Conservation (phyloP, 2,113 vertebrate species). For the Taxidea taxus region DNA sequence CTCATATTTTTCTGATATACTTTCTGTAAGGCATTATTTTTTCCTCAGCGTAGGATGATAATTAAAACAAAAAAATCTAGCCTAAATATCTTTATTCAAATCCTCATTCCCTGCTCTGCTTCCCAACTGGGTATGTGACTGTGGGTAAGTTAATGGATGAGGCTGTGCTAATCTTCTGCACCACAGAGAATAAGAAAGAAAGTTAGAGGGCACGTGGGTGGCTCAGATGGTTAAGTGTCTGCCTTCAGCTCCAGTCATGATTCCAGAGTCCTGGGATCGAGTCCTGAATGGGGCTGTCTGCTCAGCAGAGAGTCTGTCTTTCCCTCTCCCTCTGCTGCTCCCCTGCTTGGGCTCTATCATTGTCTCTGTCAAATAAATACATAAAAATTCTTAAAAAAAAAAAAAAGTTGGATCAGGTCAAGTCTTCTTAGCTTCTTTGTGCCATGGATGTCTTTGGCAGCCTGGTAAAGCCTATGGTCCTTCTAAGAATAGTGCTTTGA, state of each 20-base stretch:
- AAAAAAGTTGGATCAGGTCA: background rate
- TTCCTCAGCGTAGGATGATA: background rate
- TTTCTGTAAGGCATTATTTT: background rate
- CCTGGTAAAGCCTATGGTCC: background rate
- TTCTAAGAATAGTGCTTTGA: constrained; percentile 22
- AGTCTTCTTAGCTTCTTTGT: background rate
- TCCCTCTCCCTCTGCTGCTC: too few species aligned
- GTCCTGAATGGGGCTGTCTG: too few species aligned
- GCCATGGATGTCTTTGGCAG: background rate
- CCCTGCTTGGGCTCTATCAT: too few species aligned
- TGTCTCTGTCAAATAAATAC: too few species aligned
- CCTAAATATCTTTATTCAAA: background rate
- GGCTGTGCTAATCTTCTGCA: background rate
- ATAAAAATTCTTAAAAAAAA: too few species aligned
- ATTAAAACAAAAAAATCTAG: background rate
- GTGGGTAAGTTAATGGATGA: background rate
- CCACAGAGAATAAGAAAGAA: background rate
- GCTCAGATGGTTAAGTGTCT: too few species aligned
- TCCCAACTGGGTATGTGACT: background rate
- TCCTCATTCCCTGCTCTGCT: background rate
- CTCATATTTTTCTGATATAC: background rate
- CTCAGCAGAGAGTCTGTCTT: too few species aligned
- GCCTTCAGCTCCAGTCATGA: too few species aligned
- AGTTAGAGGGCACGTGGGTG: background rate
- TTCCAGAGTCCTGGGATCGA: too few species aligned